Evolutionary conservation across 2,888 invertebrate species (phyloP), one percentile per base, ranked within the genome.

Genomic region (Dryadula phaetusa): DNA sequence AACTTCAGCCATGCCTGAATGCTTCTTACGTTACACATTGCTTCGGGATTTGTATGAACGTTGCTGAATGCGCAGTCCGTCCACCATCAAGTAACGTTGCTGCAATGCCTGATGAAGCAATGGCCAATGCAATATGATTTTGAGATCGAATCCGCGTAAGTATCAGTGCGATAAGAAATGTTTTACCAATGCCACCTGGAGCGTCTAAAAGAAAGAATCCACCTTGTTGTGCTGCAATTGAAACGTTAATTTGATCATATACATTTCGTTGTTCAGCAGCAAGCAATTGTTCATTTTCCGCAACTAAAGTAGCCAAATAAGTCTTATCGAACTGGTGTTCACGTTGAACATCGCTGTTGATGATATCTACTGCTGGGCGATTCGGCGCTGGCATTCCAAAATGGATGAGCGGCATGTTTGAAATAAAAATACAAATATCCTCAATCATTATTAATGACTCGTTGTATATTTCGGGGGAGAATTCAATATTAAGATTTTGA

Each of bases 371-470:
- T 16, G 56, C 56, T 20, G 42, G 14, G 14, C 40, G 56, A 42
- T 56, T 22, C 20, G 56, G 56, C 2, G 56, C 18, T 40, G 22
- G 22, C 75, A 80, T 76, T 71, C 78, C 77, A 63, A 65, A 79
- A 72, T 77, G 69, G 65, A 10, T 70, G 53, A 72, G 69, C 70
- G 73, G 70, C 61, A 63, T 72, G 62, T 73, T 75, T 62, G 72
- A 60, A 73, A 73, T 73, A 2, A 72, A n/a, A 70, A 78, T 54
- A 70, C 73, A 77, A 63, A 75, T 64, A 76, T 78, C 77, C 70
- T 80, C 77, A 61, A 80, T 77, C 49, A 67, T 49, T 0, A 78
- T 28, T 62, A 79, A 77, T 70, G 77, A 75, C 73, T 79, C 76
- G 73, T 79, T 79, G 44, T 76, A 79, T 54, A 80, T 78, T 25